These are phyloP conservation scores for Chrysemys picta DNA, from an alignment of 2,113 vertebrate genomes.

Conservation along the genomic window DNA sequence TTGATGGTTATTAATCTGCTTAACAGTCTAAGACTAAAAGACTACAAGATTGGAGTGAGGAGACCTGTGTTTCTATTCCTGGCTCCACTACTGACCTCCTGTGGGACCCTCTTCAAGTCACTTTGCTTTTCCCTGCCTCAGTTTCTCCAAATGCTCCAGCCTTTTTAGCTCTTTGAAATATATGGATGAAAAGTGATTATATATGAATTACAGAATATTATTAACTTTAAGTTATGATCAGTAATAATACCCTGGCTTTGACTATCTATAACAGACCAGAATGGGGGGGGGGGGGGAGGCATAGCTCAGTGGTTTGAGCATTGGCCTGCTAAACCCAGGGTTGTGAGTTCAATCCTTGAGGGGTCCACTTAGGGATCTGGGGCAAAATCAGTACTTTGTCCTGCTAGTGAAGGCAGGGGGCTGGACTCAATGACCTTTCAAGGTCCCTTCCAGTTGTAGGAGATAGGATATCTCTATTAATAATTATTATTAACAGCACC, in stretches of 20 bases:
- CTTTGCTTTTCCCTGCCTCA: background rate
- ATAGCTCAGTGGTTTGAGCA: no score
- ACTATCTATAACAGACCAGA: background rate
- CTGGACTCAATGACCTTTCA: no score
- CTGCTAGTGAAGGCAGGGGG: no score
- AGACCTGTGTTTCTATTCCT: rapidly evolving
- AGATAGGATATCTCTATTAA: no score
- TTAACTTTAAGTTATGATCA: background rate
- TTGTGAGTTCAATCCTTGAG: no score
- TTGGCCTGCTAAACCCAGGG: no score
- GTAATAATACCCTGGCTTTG: background rate
- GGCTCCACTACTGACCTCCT: background rate
- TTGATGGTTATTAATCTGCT: background rate
- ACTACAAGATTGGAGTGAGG: background rate
- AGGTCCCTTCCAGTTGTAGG: no score
- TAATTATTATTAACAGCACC: background rate
- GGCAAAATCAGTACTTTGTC: no score
- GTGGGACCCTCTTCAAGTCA: background rate
- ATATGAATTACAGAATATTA: background rate
- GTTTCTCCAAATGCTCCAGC: background rate
- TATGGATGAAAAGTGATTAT: background rate
- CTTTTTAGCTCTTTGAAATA: background rate
- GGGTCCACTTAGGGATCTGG: no score
- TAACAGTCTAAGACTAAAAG: background rate
- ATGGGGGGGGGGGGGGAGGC: no score